Percentiles rank a stretch among this genome's conserved stretches.
Evolutionary conservation across 2,888 invertebrate genomes (phyloP).

Genomic region (Temnothorax rugatulus): DNA sequence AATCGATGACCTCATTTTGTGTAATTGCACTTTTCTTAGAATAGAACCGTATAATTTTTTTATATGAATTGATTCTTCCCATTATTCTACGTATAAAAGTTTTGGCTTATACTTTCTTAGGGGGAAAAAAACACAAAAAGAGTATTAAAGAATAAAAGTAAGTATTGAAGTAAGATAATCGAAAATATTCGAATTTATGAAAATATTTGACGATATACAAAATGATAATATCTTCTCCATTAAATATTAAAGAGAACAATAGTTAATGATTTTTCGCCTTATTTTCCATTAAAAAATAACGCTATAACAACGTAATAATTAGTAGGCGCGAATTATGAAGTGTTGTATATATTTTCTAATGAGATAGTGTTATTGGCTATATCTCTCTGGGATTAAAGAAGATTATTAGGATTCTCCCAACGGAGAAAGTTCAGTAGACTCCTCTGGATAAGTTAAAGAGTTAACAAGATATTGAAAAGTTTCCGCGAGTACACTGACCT

Average conservation of each 20-base stretch:
- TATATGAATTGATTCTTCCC: slow-evolving; percentile 8
- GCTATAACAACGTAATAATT: neutral
- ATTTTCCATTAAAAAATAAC: neutral
- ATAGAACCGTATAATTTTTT: neutral
- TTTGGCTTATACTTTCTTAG: neutral
- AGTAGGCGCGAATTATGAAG: no score
- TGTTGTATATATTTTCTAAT: neutral
- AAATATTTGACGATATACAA: no score
- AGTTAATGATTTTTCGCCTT: neutral
- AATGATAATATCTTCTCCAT: neutral
- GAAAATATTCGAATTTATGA: neutral
- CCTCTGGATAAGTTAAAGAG: neutral
- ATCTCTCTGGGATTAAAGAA: neutral
- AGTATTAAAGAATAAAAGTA: neutral
- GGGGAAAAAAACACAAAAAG: no score
- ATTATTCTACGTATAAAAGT: neutral
- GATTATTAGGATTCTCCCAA: neutral
- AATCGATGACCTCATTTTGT: slow-evolving; percentile 31
- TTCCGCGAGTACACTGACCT: slow-evolving; percentile 21
- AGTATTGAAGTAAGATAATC: neutral
- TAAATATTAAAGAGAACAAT: neutral
- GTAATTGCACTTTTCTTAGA: neutral
- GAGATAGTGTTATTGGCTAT: neutral
- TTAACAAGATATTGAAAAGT: slow-evolving; percentile 26
- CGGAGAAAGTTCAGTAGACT: neutral